Evolutionary conservation across 2,797 vertebrate genomes (phyloP).

Genomic region (Leontocebus nigricollis): DNA sequence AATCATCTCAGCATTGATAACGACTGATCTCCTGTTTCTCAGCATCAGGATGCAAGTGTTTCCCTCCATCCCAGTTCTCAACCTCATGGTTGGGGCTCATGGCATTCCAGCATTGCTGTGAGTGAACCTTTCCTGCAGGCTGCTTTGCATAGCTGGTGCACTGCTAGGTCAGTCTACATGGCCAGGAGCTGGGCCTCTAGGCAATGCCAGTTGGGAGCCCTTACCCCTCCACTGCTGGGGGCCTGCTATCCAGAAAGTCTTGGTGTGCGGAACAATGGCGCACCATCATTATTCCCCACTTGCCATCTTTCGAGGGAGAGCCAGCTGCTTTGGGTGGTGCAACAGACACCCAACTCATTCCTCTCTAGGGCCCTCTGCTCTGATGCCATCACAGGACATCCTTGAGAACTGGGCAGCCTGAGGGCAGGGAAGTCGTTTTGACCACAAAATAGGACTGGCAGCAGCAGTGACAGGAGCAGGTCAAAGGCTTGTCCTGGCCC

Average conservation of each 20-base stretch:
- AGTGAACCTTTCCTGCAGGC: neutral
- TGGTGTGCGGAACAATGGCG: rapidly evolving
- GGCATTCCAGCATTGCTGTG: rapidly evolving
- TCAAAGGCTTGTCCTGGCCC: neutral
- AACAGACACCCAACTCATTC: neutral
- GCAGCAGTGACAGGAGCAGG: neutral
- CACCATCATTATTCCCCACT: rapidly evolving
- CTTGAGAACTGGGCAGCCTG: neutral
- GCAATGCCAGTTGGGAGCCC: neutral
- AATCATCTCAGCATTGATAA: neutral
- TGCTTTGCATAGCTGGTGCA: too few species aligned
- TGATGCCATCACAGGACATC: neutral
- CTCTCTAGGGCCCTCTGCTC: neutral
- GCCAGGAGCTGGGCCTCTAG: neutral
- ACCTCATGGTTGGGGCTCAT: neutral
- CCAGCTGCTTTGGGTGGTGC: rapidly evolving
- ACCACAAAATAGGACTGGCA: neutral
- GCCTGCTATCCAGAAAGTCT: neutral
- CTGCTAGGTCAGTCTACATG: neutral
- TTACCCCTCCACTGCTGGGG: neutral
- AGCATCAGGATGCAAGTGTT: neutral
- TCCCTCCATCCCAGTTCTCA: neutral
- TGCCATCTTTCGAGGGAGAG: neutral
- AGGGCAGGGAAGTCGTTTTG: rapidly evolving
- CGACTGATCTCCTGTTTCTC: neutral